phyloP scores from a whole-genome alignment of 2,888 invertebrate species.

The Scaptomyza reducta region DNA sequence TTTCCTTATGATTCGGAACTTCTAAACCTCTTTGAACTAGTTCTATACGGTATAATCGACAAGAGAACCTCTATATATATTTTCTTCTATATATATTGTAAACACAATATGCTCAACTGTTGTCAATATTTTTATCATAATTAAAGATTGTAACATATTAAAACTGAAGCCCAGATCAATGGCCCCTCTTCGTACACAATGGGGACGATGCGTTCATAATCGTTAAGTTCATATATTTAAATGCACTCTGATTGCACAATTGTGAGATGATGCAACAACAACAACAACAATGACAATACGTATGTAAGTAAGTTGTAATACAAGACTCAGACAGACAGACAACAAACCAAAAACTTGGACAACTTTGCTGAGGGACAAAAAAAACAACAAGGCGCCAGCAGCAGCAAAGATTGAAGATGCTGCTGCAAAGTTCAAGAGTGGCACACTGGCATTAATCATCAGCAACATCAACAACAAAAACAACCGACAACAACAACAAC shows the following conservation, averaged over 20 bases:
- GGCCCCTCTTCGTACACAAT: background rate
- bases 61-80: background rate
- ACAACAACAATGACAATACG: constrained; percentile 10
- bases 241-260: constrained; percentile 57
- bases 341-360: constrained; percentile 12
- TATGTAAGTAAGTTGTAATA: constrained; percentile 37
- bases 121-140: background rate
- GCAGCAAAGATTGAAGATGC: background rate
- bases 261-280: constrained; percentile 48
- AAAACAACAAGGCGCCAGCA: constrained; percentile 40
- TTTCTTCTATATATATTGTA: too few relatives aligned
- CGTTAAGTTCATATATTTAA: constrained; percentile 47
- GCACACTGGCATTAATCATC: constrained; percentile 66
- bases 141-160: background rate
- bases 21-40: background rate
- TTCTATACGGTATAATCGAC: background rate
- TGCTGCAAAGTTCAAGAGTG: constrained; percentile 52
- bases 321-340: constrained; percentile 8
- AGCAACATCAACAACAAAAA: constrained; percentile 12
- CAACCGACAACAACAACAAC: constrained; percentile 8
- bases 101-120: too few relatives aligned
- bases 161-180: background rate
- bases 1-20: too few relatives aligned
- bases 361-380: constrained; percentile 43
- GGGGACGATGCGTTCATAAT: constrained; percentile 9